These are phyloP conservation scores for Encarsia formosa DNA, from an alignment of 2,888 invertebrate genomes.

Conservation along the genomic window DNA sequence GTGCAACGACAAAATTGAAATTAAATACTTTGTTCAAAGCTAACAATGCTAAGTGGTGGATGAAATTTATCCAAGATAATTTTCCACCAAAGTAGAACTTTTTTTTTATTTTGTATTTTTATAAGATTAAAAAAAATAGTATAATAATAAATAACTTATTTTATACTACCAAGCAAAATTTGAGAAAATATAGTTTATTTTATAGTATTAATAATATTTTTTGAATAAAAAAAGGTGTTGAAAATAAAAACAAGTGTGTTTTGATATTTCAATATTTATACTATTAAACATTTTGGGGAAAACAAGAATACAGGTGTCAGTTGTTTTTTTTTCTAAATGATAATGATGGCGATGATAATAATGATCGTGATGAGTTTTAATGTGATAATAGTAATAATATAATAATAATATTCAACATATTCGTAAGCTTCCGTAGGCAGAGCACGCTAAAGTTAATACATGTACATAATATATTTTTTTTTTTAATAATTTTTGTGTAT, in stretches of 20 bases:
- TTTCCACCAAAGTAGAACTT: conserved; percentile 2
- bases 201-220: too few species aligned
- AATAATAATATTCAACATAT: conserved; percentile 46
- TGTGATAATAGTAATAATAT: conserved; percentile 20
- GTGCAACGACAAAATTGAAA: conserved; percentile 31
- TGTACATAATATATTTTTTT: conserved; percentile 34
- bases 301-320: conserved; percentile 47
- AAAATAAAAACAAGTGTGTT: conserved; percentile 21
- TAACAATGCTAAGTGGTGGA: conserved; percentile 33
- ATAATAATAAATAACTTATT: background rate
- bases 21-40: conserved; percentile 33
- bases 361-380: conserved; percentile 33
- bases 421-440: conserved; percentile 46
- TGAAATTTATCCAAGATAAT: conserved; percentile 24
- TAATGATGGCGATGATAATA: conserved; percentile 25
- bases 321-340: conserved; percentile 30
- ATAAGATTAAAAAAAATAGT: background rate
- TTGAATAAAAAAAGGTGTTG: conserved; percentile 26
- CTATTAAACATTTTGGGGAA: conserved; percentile 43
- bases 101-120: background rate
- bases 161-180: too few species aligned
- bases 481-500: conserved; percentile 25
- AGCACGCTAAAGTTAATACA: conserved; percentile 46
- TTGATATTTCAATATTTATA: conserved; percentile 39
- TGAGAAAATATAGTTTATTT: too few species aligned